A percentile compares a stretch with the other conserved stretches of the same genome.
Evolutionary conservation across 2,888 invertebrate genomes (phyloP).

Genomic region (Sinhomidia bicolor): DNA sequence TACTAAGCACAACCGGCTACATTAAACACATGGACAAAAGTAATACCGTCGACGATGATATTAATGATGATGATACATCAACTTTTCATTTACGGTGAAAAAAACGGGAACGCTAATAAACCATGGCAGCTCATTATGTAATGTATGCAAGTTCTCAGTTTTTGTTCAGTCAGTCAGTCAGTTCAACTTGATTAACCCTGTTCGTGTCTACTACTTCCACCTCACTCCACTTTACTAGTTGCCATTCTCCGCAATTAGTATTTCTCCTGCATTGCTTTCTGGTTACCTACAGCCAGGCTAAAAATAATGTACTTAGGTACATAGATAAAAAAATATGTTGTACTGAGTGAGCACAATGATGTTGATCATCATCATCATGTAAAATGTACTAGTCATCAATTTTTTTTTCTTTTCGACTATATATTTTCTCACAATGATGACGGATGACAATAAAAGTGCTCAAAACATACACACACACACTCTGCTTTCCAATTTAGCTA

Average conservation of each 20-base stretch:
- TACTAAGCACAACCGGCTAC: too few species aligned
- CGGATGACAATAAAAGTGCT: conserved; percentile 29
- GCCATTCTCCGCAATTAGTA: background rate
- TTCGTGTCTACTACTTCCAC: too few species aligned
- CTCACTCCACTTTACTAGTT: background rate
- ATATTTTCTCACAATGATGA: conserved; percentile 8
- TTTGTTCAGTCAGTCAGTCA: background rate
- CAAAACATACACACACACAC: background rate
- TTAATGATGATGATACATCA: conserved; percentile 31
- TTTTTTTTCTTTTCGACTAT: background rate
- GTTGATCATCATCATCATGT: too few species aligned
- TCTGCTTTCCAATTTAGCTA: background rate
- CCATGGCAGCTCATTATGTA: conserved; percentile 21
- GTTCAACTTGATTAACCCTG: conserved; percentile 30
- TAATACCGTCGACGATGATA: background rate
- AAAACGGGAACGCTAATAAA: background rate
- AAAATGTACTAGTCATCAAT: conserved; percentile 23
- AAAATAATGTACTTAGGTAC: too few species aligned
- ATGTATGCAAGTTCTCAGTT: too few species aligned
- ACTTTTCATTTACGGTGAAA: conserved; percentile 8
- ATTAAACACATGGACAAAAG: background rate
- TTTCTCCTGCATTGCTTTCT: background rate
- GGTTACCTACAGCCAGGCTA: too few species aligned
- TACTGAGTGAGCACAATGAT: conserved; percentile 5
- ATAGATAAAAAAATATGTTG: too few species aligned